Conservation (phyloP, 1,140 invertebrate genomes). For the Holotrichia oblita region DNA sequence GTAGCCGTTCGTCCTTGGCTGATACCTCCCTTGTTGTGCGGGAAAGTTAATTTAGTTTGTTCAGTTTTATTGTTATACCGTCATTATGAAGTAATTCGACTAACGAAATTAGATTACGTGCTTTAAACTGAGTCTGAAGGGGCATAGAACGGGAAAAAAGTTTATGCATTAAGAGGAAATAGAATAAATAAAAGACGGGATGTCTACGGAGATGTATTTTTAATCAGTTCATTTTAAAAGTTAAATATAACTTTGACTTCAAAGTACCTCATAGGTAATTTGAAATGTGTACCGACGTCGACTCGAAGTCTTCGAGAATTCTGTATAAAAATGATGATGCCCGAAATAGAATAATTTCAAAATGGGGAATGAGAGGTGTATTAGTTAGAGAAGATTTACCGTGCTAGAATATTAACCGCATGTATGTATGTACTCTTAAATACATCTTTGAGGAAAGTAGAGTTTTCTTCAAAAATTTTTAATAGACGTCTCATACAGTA, state of each 20-base stretch:
- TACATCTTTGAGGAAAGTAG: too few species aligned
- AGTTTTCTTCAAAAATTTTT: too few species aligned
- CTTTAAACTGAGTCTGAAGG: background rate
- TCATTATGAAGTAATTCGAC: constrained; percentile 17
- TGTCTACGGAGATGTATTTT: background rate
- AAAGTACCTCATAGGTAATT: background rate
- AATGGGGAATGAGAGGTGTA: too few species aligned
- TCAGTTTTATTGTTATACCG: constrained; percentile 9
- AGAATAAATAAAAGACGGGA: background rate
- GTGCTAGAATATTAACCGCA: too few species aligned
- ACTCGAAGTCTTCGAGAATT: background rate
- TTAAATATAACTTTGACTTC: constrained; percentile 2
- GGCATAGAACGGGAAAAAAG: background rate
- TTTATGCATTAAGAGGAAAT: background rate
- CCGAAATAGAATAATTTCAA: background rate
- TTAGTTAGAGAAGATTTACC: too few species aligned
- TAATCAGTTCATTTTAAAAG: constrained; percentile 7
- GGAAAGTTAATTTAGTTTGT: constrained; percentile 8
- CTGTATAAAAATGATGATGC: background rate
- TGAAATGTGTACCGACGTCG: background rate
- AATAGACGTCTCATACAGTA: too few species aligned
- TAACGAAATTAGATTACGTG: constrained; percentile 16
- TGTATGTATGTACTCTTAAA: too few species aligned
- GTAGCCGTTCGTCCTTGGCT: background rate
- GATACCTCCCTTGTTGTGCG: background rate